These are phyloP conservation scores for Cochlearius cochlearius DNA, from an alignment of 2,113 vertebrate genomes.

Conservation along the genomic window DNA sequence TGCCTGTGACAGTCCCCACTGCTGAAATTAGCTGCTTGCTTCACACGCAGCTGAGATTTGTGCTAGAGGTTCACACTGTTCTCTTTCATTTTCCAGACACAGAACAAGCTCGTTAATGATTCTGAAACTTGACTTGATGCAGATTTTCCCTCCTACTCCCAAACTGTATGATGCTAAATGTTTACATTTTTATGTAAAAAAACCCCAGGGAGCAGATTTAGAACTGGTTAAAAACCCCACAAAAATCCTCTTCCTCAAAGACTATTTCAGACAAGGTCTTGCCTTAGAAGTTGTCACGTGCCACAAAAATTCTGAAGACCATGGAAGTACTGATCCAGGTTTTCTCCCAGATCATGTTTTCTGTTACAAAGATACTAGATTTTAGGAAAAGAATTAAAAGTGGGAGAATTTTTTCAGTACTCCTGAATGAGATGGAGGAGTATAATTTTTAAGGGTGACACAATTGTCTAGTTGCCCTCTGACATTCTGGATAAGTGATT, in stretches of 20 bases:
- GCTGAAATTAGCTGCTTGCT: neutral
- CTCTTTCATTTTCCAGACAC: neutral
- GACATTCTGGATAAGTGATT: slow-evolving; percentile 5
- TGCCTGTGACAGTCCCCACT: neutral
- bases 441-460: neutral
- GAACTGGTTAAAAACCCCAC: neutral
- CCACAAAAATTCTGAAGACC: neutral
- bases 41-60: neutral
- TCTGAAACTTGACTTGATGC: neutral
- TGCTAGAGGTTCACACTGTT: neutral
- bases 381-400: neutral
- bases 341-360: neutral
- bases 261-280: neutral
- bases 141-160: neutral
- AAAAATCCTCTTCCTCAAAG: neutral
- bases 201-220: neutral
- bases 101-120: slow-evolving; percentile 16
- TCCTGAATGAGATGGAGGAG: neutral
- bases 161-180: neutral
- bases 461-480: neutral
- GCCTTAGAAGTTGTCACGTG: neutral
- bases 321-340: neutral
- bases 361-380: neutral
- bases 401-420: neutral
- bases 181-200: neutral